These are phyloP conservation scores for Yponomeuta cagnagella DNA, from an alignment of 2,888 invertebrate genomes.

Conservation along the genomic window DNA sequence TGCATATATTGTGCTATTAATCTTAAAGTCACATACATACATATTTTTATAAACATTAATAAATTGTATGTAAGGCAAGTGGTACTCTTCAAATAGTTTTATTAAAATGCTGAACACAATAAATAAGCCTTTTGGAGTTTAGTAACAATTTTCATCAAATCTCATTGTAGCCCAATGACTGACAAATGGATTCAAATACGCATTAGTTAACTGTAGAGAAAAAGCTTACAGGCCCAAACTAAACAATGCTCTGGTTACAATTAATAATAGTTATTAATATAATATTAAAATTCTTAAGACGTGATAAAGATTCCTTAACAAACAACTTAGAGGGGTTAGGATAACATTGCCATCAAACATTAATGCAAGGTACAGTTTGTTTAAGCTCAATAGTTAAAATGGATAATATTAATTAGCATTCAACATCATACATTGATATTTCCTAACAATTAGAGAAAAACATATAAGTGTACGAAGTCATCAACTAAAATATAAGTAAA, in stretches of 20 bases:
- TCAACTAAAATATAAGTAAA: conserved; percentile 21
- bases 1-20: conserved; percentile 27
- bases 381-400: conserved; percentile 53
- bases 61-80: conserved; percentile 48
- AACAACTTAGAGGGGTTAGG: conserved; percentile 68
- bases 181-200: conserved; percentile 35
- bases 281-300: conserved; percentile 72
- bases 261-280: conserved; percentile 49
- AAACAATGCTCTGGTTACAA: conserved; percentile 63
- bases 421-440: conserved; percentile 23
- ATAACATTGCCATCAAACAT: conserved; percentile 71
- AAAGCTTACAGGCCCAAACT: conserved; percentile 63
- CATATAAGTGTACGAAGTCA: conserved; percentile 18
- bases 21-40: conserved; percentile 9
- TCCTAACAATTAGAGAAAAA: conserved; percentile 19
- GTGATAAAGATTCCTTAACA: conserved; percentile 67
- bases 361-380: conserved; percentile 57
- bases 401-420: conserved; percentile 46
- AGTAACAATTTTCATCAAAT: conserved; percentile 39
- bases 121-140: conserved; percentile 32
- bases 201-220: conserved; percentile 51
- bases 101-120: conserved; percentile 35
- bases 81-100: conserved; percentile 25
- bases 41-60: conserved; percentile 10
- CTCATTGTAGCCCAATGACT: conserved; percentile 42